Conservation (phyloP, 2,888 invertebrate species). For the Azorinus chamasolen region DNA sequence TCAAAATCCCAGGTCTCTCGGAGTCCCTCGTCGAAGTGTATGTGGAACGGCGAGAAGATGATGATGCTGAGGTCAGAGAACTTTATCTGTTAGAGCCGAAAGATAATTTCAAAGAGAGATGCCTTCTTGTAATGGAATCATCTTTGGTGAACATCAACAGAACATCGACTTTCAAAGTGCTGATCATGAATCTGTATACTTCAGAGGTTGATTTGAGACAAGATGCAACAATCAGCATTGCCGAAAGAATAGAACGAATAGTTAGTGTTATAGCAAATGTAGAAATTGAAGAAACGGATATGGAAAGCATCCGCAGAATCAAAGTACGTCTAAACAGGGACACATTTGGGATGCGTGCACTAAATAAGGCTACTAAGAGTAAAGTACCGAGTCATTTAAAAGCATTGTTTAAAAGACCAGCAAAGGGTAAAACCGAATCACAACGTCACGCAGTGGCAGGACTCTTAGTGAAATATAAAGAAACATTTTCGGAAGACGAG, state of each 20-base stretch:
- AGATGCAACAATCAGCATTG: conserved; percentile 27
- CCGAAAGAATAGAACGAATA: conserved; percentile 20
- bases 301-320: neutral
- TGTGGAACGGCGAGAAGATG: conserved; percentile 8
- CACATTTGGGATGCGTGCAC: too few species aligned
- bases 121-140: conserved; percentile 21
- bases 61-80: conserved; percentile 2
- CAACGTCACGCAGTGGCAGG: neutral
- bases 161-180: conserved; percentile 25
- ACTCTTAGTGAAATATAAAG: conserved; percentile 10
- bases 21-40: conserved; percentile 25
- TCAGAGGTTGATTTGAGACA: conserved; percentile 3
- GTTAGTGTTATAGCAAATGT: neutral
- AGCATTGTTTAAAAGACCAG: neutral
- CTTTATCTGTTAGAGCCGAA: conserved; percentile 21
- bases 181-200: conserved; percentile 29
- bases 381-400: conserved; percentile 11
- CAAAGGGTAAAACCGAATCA: neutral
- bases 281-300: neutral
- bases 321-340: neutral
- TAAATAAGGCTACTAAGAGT: neutral
- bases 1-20: conserved; percentile 1
- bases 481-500: conserved; percentile 23
- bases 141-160: conserved; percentile 30
- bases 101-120: conserved; percentile 13